Conservation (phyloP, 2,888 invertebrate species). For the Coelopa pilipes region DNA sequence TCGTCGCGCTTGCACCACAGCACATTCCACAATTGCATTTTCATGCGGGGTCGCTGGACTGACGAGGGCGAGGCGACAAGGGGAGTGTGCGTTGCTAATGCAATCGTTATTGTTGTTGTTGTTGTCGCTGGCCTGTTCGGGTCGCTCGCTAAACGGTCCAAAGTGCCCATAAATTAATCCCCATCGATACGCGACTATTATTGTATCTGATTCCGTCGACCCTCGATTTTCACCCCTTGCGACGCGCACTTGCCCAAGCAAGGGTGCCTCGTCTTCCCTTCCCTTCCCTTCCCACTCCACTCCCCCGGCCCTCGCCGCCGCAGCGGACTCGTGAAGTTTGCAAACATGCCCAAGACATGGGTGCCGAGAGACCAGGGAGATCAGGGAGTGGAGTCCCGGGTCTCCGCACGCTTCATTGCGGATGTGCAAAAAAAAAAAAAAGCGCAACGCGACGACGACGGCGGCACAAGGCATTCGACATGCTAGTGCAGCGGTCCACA, state of each 20-base stretch:
- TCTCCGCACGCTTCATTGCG: slow-evolving; percentile 45
- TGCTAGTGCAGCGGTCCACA: slow-evolving; percentile 26
- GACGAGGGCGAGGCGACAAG: neutral
- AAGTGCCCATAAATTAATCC: slow-evolving; percentile 49
- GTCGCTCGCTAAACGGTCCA: slow-evolving; percentile 43
- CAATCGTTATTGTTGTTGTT: too few relatives aligned
- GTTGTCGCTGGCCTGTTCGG: slow-evolving; percentile 19
- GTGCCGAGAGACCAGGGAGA: slow-evolving; percentile 54
- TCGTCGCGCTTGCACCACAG: slow-evolving; percentile 21
- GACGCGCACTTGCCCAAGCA: slow-evolving; percentile 21
- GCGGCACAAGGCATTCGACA: slow-evolving; percentile 13
- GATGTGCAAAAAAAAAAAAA: slow-evolving; percentile 21
- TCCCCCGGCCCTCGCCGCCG: neutral
- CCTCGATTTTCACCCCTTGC: slow-evolving; percentile 22
- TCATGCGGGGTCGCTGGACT: slow-evolving; percentile 42
- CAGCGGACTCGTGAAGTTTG: slow-evolving; percentile 57
- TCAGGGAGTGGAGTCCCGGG: slow-evolving; percentile 43
- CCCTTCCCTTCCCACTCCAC: too few relatives aligned
- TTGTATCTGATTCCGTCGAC: slow-evolving; percentile 12
- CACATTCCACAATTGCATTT: slow-evolving; percentile 59
- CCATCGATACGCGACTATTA: slow-evolving; percentile 40
- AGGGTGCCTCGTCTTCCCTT: neutral
- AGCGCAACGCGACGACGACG: neutral
- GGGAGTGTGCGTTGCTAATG: slow-evolving; percentile 8
- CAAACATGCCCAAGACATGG: slow-evolving; percentile 62